Percentiles rank a stretch among this genome's conserved stretches.
phyloP scores from a whole-genome alignment of 1,140 invertebrate genomes.

The Musca domestica region DNA sequence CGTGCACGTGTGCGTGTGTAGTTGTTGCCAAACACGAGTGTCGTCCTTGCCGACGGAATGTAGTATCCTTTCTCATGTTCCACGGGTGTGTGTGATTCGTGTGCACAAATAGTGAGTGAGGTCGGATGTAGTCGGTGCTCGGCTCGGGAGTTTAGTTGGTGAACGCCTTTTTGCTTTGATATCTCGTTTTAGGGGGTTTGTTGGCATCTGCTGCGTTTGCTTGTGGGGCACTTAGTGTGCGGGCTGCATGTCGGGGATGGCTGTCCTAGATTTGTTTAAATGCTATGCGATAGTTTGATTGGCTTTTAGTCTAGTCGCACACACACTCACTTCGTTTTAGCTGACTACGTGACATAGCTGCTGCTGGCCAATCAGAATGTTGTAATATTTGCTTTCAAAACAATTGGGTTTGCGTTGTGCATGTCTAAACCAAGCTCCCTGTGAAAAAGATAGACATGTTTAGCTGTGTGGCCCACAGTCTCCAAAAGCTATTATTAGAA shows the following conservation, averaged over 20 bases:
- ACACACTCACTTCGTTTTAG: constrained; percentile 11
- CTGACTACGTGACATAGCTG: not conserved
- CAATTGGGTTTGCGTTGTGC: too few relatives aligned
- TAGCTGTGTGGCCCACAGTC: too few relatives aligned
- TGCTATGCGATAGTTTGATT: constrained; percentile 54
- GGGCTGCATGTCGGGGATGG: constrained; percentile 24
- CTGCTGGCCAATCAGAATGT: constrained; percentile 44
- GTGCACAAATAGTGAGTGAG: not conserved
- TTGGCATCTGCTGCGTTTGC: constrained; percentile 19
- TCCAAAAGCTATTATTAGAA: too few relatives aligned
- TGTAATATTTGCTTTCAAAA: constrained; percentile 30
- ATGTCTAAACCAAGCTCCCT: too few relatives aligned
- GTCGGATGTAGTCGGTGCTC: constrained; percentile 19
- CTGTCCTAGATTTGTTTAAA: constrained; percentile 53
- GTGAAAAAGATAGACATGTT: too few relatives aligned
- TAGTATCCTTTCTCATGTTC: constrained; percentile 23
- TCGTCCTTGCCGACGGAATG: constrained; percentile 25
- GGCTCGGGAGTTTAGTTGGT: constrained; percentile 17
- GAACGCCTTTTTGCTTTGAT: constrained; percentile 17
- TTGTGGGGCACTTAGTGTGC: constrained; percentile 25
- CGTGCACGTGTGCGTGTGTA: not conserved
- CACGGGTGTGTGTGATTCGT: constrained; percentile 24
- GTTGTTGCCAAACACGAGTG: constrained; percentile 14
- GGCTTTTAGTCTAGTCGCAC: constrained; percentile 38
- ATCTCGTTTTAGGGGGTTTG: constrained; percentile 11